Evolutionary conservation across 2,113 vertebrate species (phyloP), one percentile per base, ranked within the genome.

Genomic region (Columbina picui): DNA sequence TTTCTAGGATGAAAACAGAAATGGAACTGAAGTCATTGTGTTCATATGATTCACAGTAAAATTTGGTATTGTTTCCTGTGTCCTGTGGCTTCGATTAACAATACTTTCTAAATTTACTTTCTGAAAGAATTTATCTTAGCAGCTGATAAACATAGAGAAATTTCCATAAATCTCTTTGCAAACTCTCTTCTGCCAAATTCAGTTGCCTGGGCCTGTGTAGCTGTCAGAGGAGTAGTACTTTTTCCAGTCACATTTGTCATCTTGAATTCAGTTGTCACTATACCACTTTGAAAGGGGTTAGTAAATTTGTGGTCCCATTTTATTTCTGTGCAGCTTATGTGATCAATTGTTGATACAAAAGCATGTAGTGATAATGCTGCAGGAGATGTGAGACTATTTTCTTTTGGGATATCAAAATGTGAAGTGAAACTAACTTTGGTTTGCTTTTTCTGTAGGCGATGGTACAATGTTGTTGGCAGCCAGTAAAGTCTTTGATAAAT

Each of bases 401-500:
- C 5, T 61, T 45, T 65, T 38, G 20, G 26, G 20, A 29, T 75
- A 23, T 12, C 68, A 22, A 36, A 85, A 86, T 50, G 32, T 41
- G 52, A 80, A 63, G 8, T 64, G 43, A 94, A 93, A 75, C 23
- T 87, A 55, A 94, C 23, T 84, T 86, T 14, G 50, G 3, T 39
- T 76, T 70, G 13, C 19, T 87, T 87, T 84, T 84, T 70, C 61
- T 89, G 49, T 93, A 99, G 99, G 99, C 96, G 99, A 99, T 76
- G 99, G 99, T 77, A 99, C 99, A 38, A 99, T 99, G 99, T 98
- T 99, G 41, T 97, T 99, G 85, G 99, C 99, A 85, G 99, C 99
- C 93, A 99, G 99, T 98, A 99, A 99, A 95, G 99, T 99, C 83
- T 98, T 99, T 27, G 99, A 99, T 97, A 98, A 98, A 91, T 98